phyloP scores from a whole-genome alignment of 2,113 vertebrate species.

The Hippopotamus amphibius region DNA sequence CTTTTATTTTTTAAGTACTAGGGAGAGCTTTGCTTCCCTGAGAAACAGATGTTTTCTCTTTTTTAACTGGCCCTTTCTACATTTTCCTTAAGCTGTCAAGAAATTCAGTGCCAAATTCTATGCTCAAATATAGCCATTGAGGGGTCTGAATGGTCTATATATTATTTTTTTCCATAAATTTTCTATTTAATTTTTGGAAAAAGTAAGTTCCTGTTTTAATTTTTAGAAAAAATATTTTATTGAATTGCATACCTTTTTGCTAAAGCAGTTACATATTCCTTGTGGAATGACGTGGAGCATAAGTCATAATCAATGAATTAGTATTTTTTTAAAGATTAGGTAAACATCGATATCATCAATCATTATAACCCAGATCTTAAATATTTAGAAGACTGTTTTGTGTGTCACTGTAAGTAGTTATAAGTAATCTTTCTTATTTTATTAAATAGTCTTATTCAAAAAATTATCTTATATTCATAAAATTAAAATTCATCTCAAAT shows the following conservation, averaged over 20 bases:
- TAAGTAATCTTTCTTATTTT: not conserved
- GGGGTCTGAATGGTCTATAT: conserved; percentile 10
- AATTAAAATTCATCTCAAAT: conserved; percentile 3
- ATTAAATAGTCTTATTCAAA: not conserved
- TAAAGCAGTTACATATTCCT: not conserved
- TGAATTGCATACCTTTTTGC: not conserved
- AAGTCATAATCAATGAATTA: not conserved
- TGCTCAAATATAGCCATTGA: conserved; percentile 46
- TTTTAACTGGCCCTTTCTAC: conserved; percentile 35
- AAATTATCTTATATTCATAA: not conserved
- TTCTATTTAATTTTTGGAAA: not conserved
- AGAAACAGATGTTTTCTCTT: conserved; percentile 67
- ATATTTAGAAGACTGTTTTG: not conserved
- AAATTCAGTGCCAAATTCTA: conserved; percentile 59
- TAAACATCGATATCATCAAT: not conserved
- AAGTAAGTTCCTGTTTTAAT: not conserved
- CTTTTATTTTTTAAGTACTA: conserved; percentile 37
- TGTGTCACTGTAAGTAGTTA: not conserved
- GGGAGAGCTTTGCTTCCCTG: conserved; percentile 32
- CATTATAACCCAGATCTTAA: not conserved
- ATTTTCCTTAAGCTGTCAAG: conserved; percentile 61
- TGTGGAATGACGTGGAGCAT: not conserved
- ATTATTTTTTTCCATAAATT: not conserved
- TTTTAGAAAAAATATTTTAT: conserved; percentile 12
- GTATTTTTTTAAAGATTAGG: conserved; percentile 12